These are phyloP conservation scores for Euborellia annulipes DNA, from an alignment of 1,140 invertebrate genomes.

Conservation along the genomic window DNA sequence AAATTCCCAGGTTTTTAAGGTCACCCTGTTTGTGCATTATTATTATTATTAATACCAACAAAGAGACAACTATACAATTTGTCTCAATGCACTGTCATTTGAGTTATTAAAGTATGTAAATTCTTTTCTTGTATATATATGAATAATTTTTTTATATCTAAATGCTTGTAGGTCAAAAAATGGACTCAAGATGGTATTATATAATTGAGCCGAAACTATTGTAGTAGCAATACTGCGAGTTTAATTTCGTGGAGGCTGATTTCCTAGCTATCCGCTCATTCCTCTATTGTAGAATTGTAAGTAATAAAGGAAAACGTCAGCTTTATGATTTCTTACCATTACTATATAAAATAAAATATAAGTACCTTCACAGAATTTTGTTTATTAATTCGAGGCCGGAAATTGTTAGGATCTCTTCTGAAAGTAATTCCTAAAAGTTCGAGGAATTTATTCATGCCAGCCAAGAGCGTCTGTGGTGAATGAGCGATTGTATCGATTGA, in stretches of 20 bases:
- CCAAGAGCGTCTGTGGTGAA: constrained; percentile 81
- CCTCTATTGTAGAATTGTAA: neutral
- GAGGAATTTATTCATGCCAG: constrained; percentile 97
- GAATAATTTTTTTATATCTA: no score
- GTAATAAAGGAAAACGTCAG: neutral
- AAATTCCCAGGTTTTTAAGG: no score
- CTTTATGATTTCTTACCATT: neutral
- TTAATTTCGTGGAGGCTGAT: neutral
- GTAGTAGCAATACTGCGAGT: neutral
- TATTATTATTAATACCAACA: no score
- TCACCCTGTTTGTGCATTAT: no score
- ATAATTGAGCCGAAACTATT: neutral
- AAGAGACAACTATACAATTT: no score
- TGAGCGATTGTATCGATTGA: constrained; percentile 79
- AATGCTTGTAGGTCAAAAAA: no score
- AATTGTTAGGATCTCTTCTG: constrained; percentile 96
- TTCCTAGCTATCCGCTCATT: neutral
- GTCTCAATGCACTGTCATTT: no score
- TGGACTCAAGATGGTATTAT: no score
- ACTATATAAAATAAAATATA: neutral
- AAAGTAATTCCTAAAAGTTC: constrained; percentile 96
- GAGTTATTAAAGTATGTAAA: no score
- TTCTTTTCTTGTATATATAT: no score
- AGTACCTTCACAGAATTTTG: constrained; percentile 81
- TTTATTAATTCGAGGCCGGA: constrained; percentile 96